phyloP scores from a whole-genome alignment of 2,113 vertebrate species.

The Ceyx melanurus region DNA sequence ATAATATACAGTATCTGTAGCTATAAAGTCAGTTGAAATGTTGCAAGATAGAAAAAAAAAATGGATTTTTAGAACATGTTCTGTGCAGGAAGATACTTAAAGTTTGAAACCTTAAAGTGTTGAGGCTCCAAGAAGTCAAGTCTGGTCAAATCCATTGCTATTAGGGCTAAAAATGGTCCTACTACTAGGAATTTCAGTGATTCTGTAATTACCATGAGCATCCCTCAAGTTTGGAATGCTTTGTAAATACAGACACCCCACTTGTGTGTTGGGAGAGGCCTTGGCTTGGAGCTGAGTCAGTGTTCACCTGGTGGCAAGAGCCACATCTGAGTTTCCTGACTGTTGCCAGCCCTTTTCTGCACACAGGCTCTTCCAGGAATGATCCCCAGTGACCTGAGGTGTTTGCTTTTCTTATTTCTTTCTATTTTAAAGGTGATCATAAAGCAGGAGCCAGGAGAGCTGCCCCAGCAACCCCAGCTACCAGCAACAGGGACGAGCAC shows the following conservation, averaged over 20 bases:
- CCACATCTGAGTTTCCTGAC: accelerated
- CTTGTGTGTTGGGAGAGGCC: neutral
- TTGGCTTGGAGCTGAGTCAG: neutral
- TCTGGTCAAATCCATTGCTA: neutral
- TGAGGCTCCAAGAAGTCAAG: neutral
- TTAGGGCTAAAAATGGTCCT: neutral
- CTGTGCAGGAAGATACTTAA: neutral
- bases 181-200: neutral
- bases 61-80: neutral
- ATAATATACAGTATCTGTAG: neutral
- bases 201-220: neutral
- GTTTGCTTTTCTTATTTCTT: neutral
- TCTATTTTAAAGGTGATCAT: constrained; percentile 87
- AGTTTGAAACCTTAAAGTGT: neutral
- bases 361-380: neutral
- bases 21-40: neutral
- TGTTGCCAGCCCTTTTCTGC: neutral
- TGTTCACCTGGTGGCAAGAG: neutral
- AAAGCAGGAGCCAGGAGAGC: constrained; percentile 96
- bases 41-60: neutral
- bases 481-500: constrained; percentile 77
- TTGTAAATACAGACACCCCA: neutral
- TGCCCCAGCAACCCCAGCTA: constrained; percentile 74
- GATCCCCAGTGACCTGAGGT: neutral
- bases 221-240: neutral